phyloP scores from a whole-genome alignment of 1,140 invertebrate species.

The Zelostemma sp. region DNA sequence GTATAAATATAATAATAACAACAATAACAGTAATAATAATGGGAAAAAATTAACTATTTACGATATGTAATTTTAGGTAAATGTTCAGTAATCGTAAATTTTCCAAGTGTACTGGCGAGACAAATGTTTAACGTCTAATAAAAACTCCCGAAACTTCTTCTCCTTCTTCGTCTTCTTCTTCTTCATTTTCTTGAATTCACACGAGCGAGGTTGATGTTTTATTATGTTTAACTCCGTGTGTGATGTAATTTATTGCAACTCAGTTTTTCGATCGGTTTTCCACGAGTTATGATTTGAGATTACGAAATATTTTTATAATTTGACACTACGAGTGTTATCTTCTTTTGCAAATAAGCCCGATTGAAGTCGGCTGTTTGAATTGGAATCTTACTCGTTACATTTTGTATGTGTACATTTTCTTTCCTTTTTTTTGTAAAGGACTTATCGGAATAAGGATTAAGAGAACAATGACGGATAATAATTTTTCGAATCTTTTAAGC shows the following conservation, averaged over 20 bases:
- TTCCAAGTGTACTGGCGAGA: too few relatives aligned
- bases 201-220: slow-evolving; percentile 18
- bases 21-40: slow-evolving; percentile 50
- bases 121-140: slow-evolving; percentile 1
- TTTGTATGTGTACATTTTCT: too few relatives aligned
- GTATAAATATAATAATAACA: slow-evolving; percentile 52
- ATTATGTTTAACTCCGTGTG: slow-evolving; percentile 1
- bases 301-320: too few relatives aligned
- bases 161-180: slow-evolving; percentile 1
- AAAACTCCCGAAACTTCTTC: slow-evolving; percentile 2
- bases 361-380: too few relatives aligned
- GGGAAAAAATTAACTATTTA: slow-evolving; percentile 53
- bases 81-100: slow-evolving; percentile 11
- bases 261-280: too few relatives aligned
- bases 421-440: too few relatives aligned
- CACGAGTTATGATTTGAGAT: too few relatives aligned
- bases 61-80: slow-evolving; percentile 48
- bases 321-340: too few relatives aligned
- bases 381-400: too few relatives aligned
- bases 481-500: slow-evolving; percentile 29
- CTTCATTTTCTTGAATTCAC: neutral
- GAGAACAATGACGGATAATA: neutral
- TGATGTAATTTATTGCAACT: too few relatives aligned
- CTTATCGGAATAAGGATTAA: too few relatives aligned
- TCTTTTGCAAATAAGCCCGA: too few relatives aligned